Base-by-base conservation (phyloP, 2,888 invertebrate species). In the Leucozona laternaria region DNA sequence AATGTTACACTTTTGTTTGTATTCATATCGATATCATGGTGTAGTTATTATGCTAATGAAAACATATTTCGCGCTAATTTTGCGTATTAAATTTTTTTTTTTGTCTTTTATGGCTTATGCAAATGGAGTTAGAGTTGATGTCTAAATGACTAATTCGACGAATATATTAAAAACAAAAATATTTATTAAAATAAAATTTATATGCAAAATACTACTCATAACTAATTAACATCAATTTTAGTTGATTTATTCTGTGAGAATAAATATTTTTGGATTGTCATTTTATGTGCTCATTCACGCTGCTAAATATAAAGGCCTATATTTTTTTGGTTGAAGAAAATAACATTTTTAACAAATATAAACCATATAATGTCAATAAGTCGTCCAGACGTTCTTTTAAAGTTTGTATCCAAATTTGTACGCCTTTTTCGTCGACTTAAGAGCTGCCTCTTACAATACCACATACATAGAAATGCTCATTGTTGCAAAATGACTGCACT, bases 61-160 rank as follows among this genome's bases (percentile, higher is more conserved):
- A 55, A 31, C 64, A 31, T 53, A 53, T 70, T 62, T 70, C 62
- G n/a, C 22, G 10, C 50, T 53, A 48, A 17, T 45, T n/a, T 15
- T 11, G 31, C 50, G 31, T n/a, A 34, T 48, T 57, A 22, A 60
- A 73, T 66, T 20, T 57, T 53, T 58, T 17, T 66, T 20, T 57
- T 53, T 58, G 22, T 57, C n/a, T 31, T 66, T 68, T 31, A 50
- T 53, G 22, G 68, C n/a, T 28, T 34, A 43, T 68, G 75, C 60
- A 53, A 68, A 80, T 80, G 57, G 17, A 28, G 57, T 15, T 6
- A 11, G 58, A 37, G 20, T 13, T 17, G 15, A 3, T 34, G 20
- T 25, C 25, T 28, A 8, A 5, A 17, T 57, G n/a, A 13, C 8
- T 20, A 57, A 53, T 53, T 53, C 11, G 53, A 55, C 11, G 4